Evolutionary conservation across 53 echinoderm and acorn worm genomes (phyloP).

Genomic region (Crossaster papposus): DNA sequence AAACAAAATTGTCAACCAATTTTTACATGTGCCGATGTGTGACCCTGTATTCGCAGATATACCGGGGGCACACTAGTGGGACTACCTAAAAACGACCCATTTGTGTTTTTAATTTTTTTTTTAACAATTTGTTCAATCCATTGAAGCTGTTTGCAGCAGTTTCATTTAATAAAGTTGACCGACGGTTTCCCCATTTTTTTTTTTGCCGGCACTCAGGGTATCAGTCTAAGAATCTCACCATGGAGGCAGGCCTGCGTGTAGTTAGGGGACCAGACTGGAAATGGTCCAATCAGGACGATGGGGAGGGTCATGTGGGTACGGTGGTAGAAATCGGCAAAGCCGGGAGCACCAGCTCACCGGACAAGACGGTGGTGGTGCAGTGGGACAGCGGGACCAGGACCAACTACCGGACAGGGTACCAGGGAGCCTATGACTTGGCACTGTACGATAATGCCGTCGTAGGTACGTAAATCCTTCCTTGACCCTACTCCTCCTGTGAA

Average conservation of each 20-base stretch:
- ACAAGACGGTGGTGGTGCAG: constrained; percentile 97
- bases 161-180: too few species aligned
- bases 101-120: too few species aligned
- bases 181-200: too few species aligned
- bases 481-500: too few species aligned
- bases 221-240: background rate
- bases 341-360: constrained; percentile 89
- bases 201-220: too few species aligned
- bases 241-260: constrained; percentile 82
- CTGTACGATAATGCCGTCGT: constrained; percentile 93
- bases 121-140: too few species aligned
- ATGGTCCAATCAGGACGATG: constrained; percentile 94
- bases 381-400: constrained; percentile 98
- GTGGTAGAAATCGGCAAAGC: constrained; percentile 89
- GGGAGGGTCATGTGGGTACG: constrained; percentile 93
- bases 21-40: too few species aligned
- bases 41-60: too few species aligned
- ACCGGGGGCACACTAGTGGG: too few species aligned
- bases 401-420: constrained; percentile 94
- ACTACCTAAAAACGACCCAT: too few species aligned
- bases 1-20: too few species aligned
- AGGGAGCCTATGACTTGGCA: constrained; percentile 81
- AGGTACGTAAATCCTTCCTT: constrained; percentile 54
- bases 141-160: too few species aligned
- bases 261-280: constrained; percentile 99